Percentiles rank a stretch among this genome's conserved stretches.
Evolutionary conservation across 1,140 invertebrate genomes (phyloP).

Genomic region (Venturia canescens): DNA sequence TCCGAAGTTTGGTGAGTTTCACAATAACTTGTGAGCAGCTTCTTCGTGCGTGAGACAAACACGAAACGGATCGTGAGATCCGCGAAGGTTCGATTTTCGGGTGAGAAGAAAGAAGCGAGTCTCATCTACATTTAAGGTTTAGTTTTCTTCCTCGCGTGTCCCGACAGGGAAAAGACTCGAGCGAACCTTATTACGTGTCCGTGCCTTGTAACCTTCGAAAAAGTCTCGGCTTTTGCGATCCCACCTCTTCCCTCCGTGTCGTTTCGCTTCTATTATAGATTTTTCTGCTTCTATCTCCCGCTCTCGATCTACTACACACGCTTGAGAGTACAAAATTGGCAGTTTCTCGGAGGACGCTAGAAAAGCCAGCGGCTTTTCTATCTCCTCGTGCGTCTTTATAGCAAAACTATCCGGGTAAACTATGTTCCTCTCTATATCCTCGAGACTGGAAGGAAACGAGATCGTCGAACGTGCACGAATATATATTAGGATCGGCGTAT

Average conservation of each 20-base stretch:
- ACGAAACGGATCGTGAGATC: constrained; percentile 40
- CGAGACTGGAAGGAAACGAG: constrained; percentile 7
- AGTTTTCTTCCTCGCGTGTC: not conserved
- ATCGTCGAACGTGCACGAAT: constrained; percentile 18
- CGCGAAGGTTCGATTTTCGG: constrained; percentile 20
- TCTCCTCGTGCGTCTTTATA: constrained; percentile 1
- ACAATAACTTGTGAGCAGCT: constrained; percentile 12
- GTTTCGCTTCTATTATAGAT: not conserved
- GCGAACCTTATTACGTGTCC: constrained; percentile 31
- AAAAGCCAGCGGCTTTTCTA: constrained; percentile 20
- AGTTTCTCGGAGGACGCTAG: constrained; percentile 32
- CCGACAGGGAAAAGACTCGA: not conserved
- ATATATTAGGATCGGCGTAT: not conserved
- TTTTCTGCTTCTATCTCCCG: not conserved
- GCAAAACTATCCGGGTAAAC: not conserved
- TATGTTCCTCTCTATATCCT: constrained; percentile 6
- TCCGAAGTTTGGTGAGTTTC: not conserved
- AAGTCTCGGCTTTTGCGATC: constrained; percentile 9
- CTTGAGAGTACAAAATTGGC: constrained; percentile 36
- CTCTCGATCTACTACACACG: not conserved
- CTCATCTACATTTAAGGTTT: not conserved
- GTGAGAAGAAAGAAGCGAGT: not conserved
- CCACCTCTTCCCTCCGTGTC: not conserved
- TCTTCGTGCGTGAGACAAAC: constrained; percentile 35
- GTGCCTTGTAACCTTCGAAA: constrained; percentile 40